phyloP scores from a whole-genome alignment of 2,888 invertebrate species.

The Toxonevra muliebris region DNA sequence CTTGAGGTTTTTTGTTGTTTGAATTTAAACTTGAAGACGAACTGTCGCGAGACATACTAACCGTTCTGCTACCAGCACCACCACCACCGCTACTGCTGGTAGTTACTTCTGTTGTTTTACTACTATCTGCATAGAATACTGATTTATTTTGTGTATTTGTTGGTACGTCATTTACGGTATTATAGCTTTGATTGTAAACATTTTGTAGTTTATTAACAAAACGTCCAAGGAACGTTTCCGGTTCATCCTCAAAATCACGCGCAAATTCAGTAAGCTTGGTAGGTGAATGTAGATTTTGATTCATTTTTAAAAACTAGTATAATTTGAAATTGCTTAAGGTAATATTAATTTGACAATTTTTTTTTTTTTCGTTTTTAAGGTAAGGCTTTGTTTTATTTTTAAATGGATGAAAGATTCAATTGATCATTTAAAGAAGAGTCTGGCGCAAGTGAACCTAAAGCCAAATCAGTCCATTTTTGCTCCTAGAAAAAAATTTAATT shows the following conservation, averaged over 20 bases:
- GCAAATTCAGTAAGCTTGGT: constrained; percentile 81
- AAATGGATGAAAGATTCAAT: constrained; percentile 60
- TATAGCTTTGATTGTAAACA: constrained; percentile 64
- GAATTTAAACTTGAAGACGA: constrained; percentile 37
- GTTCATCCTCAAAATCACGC: constrained; percentile 65
- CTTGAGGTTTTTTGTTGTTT: constrained; percentile 4
- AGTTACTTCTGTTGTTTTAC: neutral
- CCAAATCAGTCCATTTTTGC: constrained; percentile 73
- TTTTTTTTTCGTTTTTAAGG: constrained; percentile 23
- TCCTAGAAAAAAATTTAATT: constrained; percentile 65
- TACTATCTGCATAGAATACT: constrained; percentile 52
- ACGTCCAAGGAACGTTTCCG: constrained; percentile 62
- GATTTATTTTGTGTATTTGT: constrained; percentile 43
- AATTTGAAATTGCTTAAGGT: constrained; percentile 9
- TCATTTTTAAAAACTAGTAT: constrained; percentile 60
- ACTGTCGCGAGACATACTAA: constrained; percentile 29
- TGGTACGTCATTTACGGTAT: constrained; percentile 58
- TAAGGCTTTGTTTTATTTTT: constrained; percentile 40
- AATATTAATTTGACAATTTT: constrained; percentile 25
- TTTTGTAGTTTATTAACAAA: constrained; percentile 65
- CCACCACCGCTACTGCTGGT: neutral
- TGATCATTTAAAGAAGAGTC: constrained; percentile 63
- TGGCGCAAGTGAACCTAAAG: constrained; percentile 66
- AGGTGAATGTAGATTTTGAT: constrained; percentile 71
- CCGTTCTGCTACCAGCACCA: constrained; percentile 1